Base-by-base conservation (phyloP, 1,140 invertebrate species). In the Scylla paramamosain region DNA sequence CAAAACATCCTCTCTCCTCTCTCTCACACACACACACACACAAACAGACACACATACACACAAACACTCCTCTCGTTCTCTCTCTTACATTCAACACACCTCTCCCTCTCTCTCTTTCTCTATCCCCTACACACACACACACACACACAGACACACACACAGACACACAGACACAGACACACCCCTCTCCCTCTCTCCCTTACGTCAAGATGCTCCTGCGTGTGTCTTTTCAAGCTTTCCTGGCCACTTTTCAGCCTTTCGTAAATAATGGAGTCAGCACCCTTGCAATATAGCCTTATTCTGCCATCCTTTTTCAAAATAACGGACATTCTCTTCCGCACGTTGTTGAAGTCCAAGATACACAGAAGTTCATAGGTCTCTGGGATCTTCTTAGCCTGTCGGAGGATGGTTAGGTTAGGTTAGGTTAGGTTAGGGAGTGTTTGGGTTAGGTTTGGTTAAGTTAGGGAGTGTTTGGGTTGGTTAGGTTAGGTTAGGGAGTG, bases 331-430 rank as follows among this genome's bases (percentile, higher is more conserved):
- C 99, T 97, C 97, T 99, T 99, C 95, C 99, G 97, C 96, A 99
- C 98, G 97, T 99, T 99, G 97, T 99, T 99, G 97, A 99, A 99
- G 97, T 99, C 99, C 95, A 99, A 97, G 97, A 99, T 99, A 97
- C 99, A 99, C 86, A 99, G 97, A 87, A 99, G 97, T 97, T 99
- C 99, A 97, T 99, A 99, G 12, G 98, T 98, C 97, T 99, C 98
- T 96, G 97, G 98, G 96, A 98, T 97, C 95, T 98, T 98, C 97
- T 98, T 98, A 90, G 98, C 97, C 96, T 97, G 95, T 94, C 89
- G 93, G 92, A 93, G 46, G 46, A 48, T 2, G 52, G 16, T 12
- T 12, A 12, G 52, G 52, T 39, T 39, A 39, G 82, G 86, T 67
- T 52, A 96, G 45, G 83, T 7, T 46, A 39, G 45, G 28, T 96